Conservation (phyloP, 2,113 vertebrate species). For the Triplophysa dalaica region DNA sequence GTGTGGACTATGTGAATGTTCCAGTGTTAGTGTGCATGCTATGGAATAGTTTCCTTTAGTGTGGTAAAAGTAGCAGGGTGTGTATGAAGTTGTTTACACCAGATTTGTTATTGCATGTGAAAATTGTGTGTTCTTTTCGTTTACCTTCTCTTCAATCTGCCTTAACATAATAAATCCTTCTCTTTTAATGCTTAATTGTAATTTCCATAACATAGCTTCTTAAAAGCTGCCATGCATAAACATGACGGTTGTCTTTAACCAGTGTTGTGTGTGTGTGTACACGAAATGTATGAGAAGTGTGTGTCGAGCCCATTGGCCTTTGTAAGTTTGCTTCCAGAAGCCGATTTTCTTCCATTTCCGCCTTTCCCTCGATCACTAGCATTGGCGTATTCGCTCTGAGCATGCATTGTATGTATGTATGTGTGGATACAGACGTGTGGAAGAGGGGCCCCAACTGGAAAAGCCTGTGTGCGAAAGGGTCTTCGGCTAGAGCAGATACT, state of each 20-base stretch:
- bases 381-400: not conserved
- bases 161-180: not conserved
- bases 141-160: too few species aligned
- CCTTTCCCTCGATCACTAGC: conserved; percentile 21
- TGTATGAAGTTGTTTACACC: not conserved
- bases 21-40: not conserved
- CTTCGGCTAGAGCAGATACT: not conserved
- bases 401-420: not conserved
- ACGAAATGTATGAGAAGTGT: not conserved
- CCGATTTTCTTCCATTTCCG: not conserved
- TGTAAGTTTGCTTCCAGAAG: not conserved
- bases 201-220: not conserved
- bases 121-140: too few species aligned
- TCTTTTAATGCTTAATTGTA: not conserved
- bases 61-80: not conserved
- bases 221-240: not conserved
- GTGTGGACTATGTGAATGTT: not conserved
- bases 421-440: not conserved
- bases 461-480: conserved; percentile 3
- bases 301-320: not conserved
- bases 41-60: not conserved
- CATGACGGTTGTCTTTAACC: not conserved
- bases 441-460: conserved; percentile 35
- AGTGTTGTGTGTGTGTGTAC: not conserved
- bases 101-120: not conserved